Base-by-base conservation (phyloP, 2,113 vertebrate species). In the Phasianus colchicus region DNA sequence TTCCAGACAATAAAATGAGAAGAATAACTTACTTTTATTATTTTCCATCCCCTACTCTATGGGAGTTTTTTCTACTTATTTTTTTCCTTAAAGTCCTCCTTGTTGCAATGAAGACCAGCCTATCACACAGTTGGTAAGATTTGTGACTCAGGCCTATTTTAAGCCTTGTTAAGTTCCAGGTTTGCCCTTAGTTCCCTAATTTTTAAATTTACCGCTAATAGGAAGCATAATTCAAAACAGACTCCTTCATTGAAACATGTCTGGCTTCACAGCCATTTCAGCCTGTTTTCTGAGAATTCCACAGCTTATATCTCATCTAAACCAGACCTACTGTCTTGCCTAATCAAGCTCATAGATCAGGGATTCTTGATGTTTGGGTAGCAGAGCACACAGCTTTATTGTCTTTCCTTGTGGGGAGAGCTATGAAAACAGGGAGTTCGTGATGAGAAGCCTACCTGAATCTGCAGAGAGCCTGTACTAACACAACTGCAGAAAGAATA, bases 151-250 rank as follows among this genome's bases (percentile, higher is more conserved):
- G 69, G 34, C 69, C 88, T 95, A 89, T 95, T 96, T 96, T 94
- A 83, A 93, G 89, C 61, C 91, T 96, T 95, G 94, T 93, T 92
- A 93, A 95, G 34, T 91, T 95, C 87, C 89, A 95, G 91, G 93
- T 95, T 97, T 96, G 95, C 84, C 93, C 82, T 83, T 93, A 95
- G 94, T 92, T 92, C 85, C 43, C 95, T 95, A 95, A 97, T 96
- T 96, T 96, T 93, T 94, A 92, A 96, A 97, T 96, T 88, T 95
- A 86, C 89, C 11, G 1, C 93, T 96, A 95, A 96, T 89, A 90
- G 72, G 94, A 91, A 90, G 83, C 76, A 83, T 97, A 96, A 96
- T 96, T 92, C 94, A 94, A 96, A 97, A 64, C 95, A 96, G 95
- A 83, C 89, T 86, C 87, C 82, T 83, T 87, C 75, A 29, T 52